These are phyloP conservation scores for Heliocidaris tuberculata DNA, from an alignment of 35 echinoderm and acorn worm genomes.

Conservation along the genomic window DNA sequence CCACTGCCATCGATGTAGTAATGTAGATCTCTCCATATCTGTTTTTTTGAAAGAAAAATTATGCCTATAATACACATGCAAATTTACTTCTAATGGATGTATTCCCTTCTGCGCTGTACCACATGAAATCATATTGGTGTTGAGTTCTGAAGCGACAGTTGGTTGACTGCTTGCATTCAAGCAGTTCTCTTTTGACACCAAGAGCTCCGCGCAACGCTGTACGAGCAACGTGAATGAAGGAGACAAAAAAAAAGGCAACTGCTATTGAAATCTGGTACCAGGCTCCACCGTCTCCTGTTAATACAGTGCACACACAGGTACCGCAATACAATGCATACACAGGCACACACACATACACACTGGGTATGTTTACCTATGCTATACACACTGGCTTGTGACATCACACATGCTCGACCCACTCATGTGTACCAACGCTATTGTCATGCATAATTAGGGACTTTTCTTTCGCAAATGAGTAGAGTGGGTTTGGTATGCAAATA, in stretches of 20 bases:
- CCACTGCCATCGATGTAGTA: neutral
- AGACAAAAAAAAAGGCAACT: neutral
- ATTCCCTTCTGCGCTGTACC: neutral
- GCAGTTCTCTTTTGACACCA: constrained; percentile 7
- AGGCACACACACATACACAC: constrained; percentile 22
- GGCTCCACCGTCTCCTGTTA: neutral
- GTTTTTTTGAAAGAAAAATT: neutral
- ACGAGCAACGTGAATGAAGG: neutral
- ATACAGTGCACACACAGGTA: neutral
- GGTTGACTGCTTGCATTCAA: neutral
- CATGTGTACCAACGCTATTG: neutral
- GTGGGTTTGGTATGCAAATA: neutral
- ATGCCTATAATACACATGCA: neutral
- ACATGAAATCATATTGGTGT: neutral
- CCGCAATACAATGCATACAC: neutral
- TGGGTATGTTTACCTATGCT: neutral
- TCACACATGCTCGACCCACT: neutral
- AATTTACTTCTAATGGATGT: neutral
- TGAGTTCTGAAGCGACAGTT: neutral
- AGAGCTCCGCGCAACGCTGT: neutral
- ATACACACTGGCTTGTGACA: neutral
- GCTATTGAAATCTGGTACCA: constrained; percentile 25
- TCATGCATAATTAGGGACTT: constrained; percentile 54
- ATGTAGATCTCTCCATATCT: neutral
- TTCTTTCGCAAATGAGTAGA: neutral